phyloP scores from a whole-genome alignment of 2,888 invertebrate genomes.

The Drosophila infuscata region DNA sequence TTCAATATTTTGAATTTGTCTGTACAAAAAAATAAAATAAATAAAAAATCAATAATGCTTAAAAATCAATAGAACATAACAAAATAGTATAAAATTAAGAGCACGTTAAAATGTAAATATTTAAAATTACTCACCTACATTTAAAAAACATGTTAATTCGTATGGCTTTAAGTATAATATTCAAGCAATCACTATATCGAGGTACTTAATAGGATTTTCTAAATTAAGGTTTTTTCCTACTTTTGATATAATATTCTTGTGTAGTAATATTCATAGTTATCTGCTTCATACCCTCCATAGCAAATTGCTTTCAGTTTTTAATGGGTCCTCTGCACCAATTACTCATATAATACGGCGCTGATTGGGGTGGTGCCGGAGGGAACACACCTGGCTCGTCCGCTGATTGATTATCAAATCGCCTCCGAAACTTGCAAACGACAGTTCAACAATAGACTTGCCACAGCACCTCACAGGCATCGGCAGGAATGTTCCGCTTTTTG shows the following conservation, averaged over 20 bases:
- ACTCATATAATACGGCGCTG: slow-evolving; percentile 44
- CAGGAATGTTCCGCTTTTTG: slow-evolving; percentile 15
- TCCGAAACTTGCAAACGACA: slow-evolving; percentile 39
- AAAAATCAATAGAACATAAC: background rate
- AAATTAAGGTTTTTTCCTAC: background rate
- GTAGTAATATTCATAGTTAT: slow-evolving; percentile 17
- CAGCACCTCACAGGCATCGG: slow-evolving; percentile 9
- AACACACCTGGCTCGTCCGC: slow-evolving; percentile 19
- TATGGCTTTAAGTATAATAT: background rate
- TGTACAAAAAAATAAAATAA: background rate
- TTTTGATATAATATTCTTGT: slow-evolving; percentile 16
- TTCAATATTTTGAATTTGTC: background rate
- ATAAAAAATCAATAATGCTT: background rate
- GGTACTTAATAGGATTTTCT: slow-evolving; percentile 9
- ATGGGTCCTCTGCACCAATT: slow-evolving; percentile 45
- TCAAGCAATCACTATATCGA: background rate
- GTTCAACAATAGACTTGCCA: slow-evolving; percentile 35
- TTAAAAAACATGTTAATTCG: background rate
- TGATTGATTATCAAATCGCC: slow-evolving; percentile 60
- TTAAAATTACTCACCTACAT: background rate
- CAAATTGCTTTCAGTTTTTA: slow-evolving; percentile 42
- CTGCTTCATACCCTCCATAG: background rate
- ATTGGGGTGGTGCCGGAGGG: background rate
- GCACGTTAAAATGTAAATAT: background rate
- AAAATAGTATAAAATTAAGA: background rate